These are phyloP conservation scores for Lasioglossum oenotherae DNA, from an alignment of 2,888 invertebrate genomes.

Conservation along the genomic window DNA sequence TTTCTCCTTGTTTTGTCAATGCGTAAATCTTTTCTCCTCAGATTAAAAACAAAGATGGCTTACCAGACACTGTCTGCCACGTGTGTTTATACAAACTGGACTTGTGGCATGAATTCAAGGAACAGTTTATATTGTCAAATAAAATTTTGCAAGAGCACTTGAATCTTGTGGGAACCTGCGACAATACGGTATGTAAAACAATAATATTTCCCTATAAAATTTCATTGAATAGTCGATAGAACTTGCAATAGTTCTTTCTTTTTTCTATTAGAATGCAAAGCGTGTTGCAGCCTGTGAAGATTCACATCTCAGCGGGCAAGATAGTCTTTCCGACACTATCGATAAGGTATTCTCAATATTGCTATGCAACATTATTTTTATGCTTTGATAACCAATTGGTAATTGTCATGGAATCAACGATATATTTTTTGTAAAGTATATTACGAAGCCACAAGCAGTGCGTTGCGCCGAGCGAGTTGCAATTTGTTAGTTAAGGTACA, in stretches of 20 bases:
- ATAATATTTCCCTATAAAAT: background rate
- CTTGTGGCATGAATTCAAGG: slow-evolving; percentile 81
- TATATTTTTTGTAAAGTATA: background rate
- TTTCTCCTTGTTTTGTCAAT: background rate
- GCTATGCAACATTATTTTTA: background rate
- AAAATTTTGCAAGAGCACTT: slow-evolving; percentile 72
- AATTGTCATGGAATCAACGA: background rate
- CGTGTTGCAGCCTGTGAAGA: slow-evolving; percentile 51
- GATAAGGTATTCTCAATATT: slow-evolving; percentile 50
- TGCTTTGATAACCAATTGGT: background rate
- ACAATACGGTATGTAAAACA: slow-evolving; percentile 67
- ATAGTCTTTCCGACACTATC: slow-evolving; percentile 43
- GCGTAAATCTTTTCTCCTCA: slow-evolving; percentile 48
- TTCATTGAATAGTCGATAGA: too few species aligned
- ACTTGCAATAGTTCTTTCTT: background rate
- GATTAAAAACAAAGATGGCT: slow-evolving; percentile 76
- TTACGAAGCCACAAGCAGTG: too few species aligned
- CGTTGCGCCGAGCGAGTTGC: too few species aligned
- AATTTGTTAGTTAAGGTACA: too few species aligned
- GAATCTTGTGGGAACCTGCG: slow-evolving; percentile 60
- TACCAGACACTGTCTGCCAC: slow-evolving; percentile 80
- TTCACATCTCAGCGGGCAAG: slow-evolving; percentile 31
- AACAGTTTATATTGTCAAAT: slow-evolving; percentile 78
- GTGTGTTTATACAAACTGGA: slow-evolving; percentile 81
- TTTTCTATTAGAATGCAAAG: slow-evolving; percentile 33